Evolutionary conservation across 2,888 invertebrate species (phyloP).

Genomic region (Prionchulus punctatus): DNA sequence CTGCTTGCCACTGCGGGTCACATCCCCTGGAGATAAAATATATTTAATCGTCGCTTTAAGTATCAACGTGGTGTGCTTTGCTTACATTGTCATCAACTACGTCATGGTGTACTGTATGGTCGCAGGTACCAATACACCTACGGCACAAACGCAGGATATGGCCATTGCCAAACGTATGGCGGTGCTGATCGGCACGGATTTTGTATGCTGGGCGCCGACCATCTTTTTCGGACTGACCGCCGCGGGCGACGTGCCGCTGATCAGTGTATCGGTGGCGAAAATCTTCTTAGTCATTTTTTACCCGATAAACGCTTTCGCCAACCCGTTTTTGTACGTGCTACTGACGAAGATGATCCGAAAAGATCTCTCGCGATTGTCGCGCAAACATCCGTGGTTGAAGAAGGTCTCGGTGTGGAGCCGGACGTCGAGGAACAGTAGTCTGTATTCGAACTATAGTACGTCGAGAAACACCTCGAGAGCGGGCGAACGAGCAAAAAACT

Average conservation of each 20-base stretch:
- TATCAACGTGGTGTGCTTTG: slow-evolving; percentile 79
- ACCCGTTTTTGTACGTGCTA: slow-evolving; percentile 92
- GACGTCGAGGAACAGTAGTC: too few relatives aligned
- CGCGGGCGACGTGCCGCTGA: slow-evolving; percentile 70
- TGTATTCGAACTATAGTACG: too few relatives aligned
- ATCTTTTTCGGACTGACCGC: slow-evolving; percentile 87
- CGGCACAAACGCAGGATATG: slow-evolving; percentile 53
- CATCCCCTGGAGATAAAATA: slow-evolving; percentile 55
- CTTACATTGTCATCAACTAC: slow-evolving; percentile 86
- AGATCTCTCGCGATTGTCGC: slow-evolving; percentile 45
- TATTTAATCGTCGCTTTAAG: slow-evolving; percentile 79
- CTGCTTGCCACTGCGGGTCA: slow-evolving; percentile 84
- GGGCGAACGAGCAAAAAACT: too few relatives aligned
- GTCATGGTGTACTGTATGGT: slow-evolving; percentile 94
- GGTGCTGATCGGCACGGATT: slow-evolving; percentile 84
- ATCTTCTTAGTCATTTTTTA: slow-evolving; percentile 77
- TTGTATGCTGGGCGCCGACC: slow-evolving; percentile 93
- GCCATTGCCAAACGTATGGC: slow-evolving; percentile 92
- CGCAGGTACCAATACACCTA: slow-evolving; percentile 46
- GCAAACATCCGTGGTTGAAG: background rate
- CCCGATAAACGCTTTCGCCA: slow-evolving; percentile 89
- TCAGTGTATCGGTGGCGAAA: slow-evolving; percentile 85
- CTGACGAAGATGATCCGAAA: slow-evolving; percentile 93
- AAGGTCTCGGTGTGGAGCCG: too few relatives aligned
- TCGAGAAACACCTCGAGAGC: too few relatives aligned